Evolutionary conservation across 2,113 vertebrate genomes (phyloP), one percentile per base, ranked within the genome.

Genomic region (Phylloscopus whistleri): DNA sequence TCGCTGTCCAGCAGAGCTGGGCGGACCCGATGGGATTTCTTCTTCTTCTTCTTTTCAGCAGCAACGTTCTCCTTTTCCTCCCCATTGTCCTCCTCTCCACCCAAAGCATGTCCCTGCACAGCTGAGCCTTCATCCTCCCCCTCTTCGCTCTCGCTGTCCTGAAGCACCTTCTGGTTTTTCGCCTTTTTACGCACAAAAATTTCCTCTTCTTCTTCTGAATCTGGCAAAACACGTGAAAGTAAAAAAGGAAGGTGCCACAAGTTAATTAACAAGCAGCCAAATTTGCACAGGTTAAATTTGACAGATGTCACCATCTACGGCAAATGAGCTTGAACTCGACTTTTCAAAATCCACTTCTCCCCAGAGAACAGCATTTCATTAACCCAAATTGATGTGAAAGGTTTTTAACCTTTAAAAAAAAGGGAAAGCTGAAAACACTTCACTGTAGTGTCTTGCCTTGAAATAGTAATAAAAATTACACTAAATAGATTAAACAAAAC

Each of bases 121-220:
- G 13, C 43, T 7, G 27, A 70, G 27, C 9, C 66, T 16, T 82
- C 84, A 48, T 97, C 97, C 15, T 96, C 96, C 68, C 98, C 99
- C 13, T 95, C 97, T 82, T 99, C 99, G 5, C 98, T 98, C 62
- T 98, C 98, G 37, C 99, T 99, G 95, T 99, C 99, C 83, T 97
- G 96, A 39, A 99, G 97, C 37, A 98, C 96, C 48, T 98, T 98
- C 76, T 97, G 98, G 68, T 73, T 92, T 53, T 98, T 98, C 21
- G 96, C 51, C 91, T 98, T 99, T 69, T 98, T 98, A 93, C 90
- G 94, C 22, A 98, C 94, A 39, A 97, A 98, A 95, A 97, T 98
- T 96, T 99, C 99, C 31, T 99, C 99, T 51, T 99, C 99, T 26
- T 99, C 99, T 53, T 99, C 99, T 26, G 98, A 99, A 96, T 99